Conservation (phyloP, 2,888 invertebrate genomes). For the Xestobium rufovillosum region DNA sequence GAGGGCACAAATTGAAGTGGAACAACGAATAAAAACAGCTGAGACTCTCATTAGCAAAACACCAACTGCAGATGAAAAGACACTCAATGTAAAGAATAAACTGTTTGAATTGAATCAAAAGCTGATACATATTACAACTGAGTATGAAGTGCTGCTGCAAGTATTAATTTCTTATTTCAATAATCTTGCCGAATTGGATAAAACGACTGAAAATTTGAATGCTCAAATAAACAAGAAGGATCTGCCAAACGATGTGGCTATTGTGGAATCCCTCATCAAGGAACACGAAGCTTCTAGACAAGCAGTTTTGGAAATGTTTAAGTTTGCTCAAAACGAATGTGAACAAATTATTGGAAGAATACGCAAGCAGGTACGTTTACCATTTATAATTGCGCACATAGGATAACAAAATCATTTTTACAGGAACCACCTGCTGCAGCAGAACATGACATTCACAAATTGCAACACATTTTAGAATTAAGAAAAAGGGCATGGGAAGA, state of each 20-base stretch:
- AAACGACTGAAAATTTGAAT: conserved; percentile 52
- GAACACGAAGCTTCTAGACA: conserved; percentile 61
- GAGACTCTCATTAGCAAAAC: conserved; percentile 58
- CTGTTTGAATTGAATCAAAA: conserved; percentile 59
- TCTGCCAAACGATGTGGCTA: conserved; percentile 43
- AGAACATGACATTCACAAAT: conserved; percentile 60
- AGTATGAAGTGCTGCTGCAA: conserved; percentile 64
- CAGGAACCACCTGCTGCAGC: conserved; percentile 59
- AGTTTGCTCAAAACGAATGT: conserved; percentile 58
- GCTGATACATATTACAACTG: conserved; percentile 58
- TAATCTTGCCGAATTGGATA: conserved; percentile 55
- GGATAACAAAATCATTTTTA: too few species aligned
- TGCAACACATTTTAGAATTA: conserved; percentile 55
- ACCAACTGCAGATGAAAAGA: conserved; percentile 43
- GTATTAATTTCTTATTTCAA: conserved; percentile 65
- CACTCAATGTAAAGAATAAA: conserved; percentile 57
- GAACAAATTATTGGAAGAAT: conserved; percentile 62
- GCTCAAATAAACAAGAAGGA: conserved; percentile 37
- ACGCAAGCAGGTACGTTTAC: conserved; percentile 48
- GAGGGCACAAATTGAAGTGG: conserved; percentile 59
- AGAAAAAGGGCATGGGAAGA: conserved; percentile 57
- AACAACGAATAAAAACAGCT: conserved; percentile 58
- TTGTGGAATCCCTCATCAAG: conserved; percentile 49
- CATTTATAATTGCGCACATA: conserved; percentile 9
- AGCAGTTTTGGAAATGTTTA: conserved; percentile 58